phyloP scores from a whole-genome alignment of 2,888 invertebrate genomes.

The Syritta pipiens region DNA sequence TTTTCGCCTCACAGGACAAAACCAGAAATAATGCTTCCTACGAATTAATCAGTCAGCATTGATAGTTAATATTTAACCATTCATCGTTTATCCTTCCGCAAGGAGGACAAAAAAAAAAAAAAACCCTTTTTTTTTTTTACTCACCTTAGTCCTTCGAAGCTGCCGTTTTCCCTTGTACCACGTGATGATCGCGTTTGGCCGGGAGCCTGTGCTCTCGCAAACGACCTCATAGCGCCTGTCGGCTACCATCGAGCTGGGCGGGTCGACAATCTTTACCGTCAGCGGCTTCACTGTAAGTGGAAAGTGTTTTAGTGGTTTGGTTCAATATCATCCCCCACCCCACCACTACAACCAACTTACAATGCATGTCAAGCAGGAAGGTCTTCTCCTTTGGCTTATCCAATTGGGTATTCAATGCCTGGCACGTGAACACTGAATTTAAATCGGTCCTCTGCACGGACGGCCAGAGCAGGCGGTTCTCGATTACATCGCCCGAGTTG shows the following conservation, averaged over 20 bases:
- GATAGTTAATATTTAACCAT: not conserved
- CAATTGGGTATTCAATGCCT: slow-evolving; percentile 91
- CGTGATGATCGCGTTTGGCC: slow-evolving; percentile 91
- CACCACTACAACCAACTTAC: slow-evolving; percentile 82
- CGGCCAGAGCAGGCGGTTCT: slow-evolving; percentile 88
- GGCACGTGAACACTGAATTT: slow-evolving; percentile 92
- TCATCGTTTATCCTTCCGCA: no score
- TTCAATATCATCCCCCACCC: not conserved
- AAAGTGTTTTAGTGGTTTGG: not conserved
- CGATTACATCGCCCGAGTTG: slow-evolving; percentile 91
- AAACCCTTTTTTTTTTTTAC: slow-evolving; percentile 51
- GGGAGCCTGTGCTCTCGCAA: slow-evolving; percentile 91
- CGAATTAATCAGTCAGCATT: slow-evolving; percentile 4
- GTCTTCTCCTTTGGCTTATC: slow-evolving; percentile 89
- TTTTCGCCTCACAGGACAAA: not conserved
- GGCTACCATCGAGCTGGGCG: slow-evolving; percentile 86
- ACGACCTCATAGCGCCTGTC: slow-evolving; percentile 90
- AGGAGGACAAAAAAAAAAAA: no score
- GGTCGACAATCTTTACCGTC: slow-evolving; percentile 87
- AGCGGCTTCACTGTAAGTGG: slow-evolving; percentile 86
- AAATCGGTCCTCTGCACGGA: slow-evolving; percentile 88
- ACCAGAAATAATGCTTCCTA: no score
- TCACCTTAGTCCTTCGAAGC: slow-evolving; percentile 89
- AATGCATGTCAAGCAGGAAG: slow-evolving; percentile 87
- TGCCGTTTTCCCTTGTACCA: slow-evolving; percentile 94